A percentile compares a stretch with the other conserved stretches of the same genome.
These are phyloP conservation scores for Benthosema pterotum DNA, from an alignment of 2,797 vertebrate species.

Conservation along the genomic window DNA sequence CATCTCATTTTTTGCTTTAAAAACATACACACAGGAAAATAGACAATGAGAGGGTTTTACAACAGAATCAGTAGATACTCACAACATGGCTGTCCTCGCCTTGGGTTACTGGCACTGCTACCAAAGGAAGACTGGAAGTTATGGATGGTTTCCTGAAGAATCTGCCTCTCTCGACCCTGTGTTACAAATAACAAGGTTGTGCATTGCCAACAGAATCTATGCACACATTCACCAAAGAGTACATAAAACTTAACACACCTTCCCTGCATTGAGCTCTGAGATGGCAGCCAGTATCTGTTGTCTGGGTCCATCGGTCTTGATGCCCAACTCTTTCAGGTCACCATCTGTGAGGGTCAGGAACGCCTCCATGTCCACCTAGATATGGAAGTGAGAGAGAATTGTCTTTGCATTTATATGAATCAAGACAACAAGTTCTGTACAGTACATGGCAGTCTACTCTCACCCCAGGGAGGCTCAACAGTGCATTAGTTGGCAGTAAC, in stretches of 20 bases:
- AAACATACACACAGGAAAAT: no score
- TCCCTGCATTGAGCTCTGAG: constrained; percentile 97
- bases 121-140: constrained; percentile 99
- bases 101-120: constrained; percentile 95
- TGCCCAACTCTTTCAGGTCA: constrained; percentile 95
- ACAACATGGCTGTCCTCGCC: constrained; percentile 87
- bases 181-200: constrained; percentile 13
- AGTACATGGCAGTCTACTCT: no score
- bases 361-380: constrained; percentile 97
- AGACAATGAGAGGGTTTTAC: not conserved
- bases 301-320: constrained; percentile 95
- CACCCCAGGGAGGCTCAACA: no score
- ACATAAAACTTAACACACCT: constrained; percentile 75
- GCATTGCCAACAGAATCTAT: no score
- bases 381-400: not conserved
- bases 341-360: constrained; percentile 96
- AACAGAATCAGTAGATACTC: constrained; percentile 53
- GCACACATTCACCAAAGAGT: not conserved
- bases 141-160: constrained; percentile 97
- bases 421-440: no score
- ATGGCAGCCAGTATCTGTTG: constrained; percentile 97
- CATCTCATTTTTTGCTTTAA: no score
- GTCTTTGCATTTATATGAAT: no score
- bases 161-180: constrained; percentile 95
- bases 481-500: no score